Conservation (phyloP, 2,888 invertebrate species). For the Azorinus chamasolen region DNA sequence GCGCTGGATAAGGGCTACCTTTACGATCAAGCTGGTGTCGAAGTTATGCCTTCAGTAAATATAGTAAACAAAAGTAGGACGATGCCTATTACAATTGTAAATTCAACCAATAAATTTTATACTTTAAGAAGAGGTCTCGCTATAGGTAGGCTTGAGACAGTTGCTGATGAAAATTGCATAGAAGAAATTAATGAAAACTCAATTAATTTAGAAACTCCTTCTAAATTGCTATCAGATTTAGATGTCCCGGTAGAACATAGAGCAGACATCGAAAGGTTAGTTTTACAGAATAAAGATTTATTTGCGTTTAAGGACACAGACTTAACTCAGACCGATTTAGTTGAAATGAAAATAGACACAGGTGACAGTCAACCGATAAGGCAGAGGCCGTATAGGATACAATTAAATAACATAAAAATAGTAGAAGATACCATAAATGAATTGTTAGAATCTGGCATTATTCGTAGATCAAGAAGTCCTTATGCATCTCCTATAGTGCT, state of each 20-base stretch:
- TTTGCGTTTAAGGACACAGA: conserved; percentile 23
- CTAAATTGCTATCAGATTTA: conserved; percentile 6
- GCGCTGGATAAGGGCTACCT: conserved; percentile 28
- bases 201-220: not conserved
- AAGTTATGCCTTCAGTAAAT: conserved; percentile 7
- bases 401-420: conserved; percentile 21
- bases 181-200: not conserved
- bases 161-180: not conserved
- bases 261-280: conserved; percentile 12
- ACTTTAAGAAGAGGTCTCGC: conserved; percentile 24
- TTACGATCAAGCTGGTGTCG: conserved; percentile 22
- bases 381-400: conserved; percentile 26
- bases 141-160: conserved; percentile 4
- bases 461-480: conserved; percentile 40
- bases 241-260: conserved; percentile 25
- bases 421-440: conserved; percentile 30
- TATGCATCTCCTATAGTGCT: conserved; percentile 53
- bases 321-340: conserved; percentile 19
- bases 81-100: conserved; percentile 27
- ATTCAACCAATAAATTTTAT: conserved; percentile 28
- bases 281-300: conserved; percentile 14
- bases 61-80: conserved; percentile 5
- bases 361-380: conserved; percentile 27
- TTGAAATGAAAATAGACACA: conserved; percentile 25
- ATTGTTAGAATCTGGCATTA: conserved; percentile 49